These are phyloP conservation scores for Nettapus auritus DNA, from an alignment of 2,113 vertebrate species.

Conservation along the genomic window DNA sequence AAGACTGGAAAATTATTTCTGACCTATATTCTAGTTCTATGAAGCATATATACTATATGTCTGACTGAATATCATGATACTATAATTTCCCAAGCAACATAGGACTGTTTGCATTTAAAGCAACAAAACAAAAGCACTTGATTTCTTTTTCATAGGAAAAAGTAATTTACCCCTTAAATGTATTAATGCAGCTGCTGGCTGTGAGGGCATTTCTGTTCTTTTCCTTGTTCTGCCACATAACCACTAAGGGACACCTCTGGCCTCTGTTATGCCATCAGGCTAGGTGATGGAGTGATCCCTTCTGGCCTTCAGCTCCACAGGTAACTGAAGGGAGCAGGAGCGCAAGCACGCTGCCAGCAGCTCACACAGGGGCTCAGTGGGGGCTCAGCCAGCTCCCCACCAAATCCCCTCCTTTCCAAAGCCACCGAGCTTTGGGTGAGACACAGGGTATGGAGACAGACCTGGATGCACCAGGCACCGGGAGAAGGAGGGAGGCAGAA, in stretches of 20 bases:
- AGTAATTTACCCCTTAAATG: constrained; percentile 57
- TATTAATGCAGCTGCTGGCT: constrained; percentile 42
- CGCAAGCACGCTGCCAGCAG: constrained; percentile 34
- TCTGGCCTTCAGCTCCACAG: neutral
- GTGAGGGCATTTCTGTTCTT: constrained; percentile 48
- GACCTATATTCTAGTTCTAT: constrained; percentile 58
- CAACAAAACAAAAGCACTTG: constrained; percentile 48
- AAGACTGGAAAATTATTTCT: constrained; percentile 65
- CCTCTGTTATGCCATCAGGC: neutral
- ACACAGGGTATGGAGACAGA: neutral
- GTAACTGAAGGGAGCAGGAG: neutral
- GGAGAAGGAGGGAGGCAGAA: neutral
- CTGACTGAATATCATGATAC: constrained; percentile 29
- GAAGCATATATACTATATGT: constrained; percentile 55
- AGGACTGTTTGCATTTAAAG: constrained; percentile 51
- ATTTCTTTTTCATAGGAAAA: constrained; percentile 46
- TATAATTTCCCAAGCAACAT: constrained; percentile 40
- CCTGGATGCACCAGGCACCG: neutral
- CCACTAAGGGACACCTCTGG: neutral
- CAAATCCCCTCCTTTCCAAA: constrained; percentile 2
- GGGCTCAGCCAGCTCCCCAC: neutral
- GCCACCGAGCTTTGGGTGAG: constrained; percentile 34
- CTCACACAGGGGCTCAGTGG: fast-evolving
- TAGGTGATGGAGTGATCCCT: neutral
- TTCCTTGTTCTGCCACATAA: neutral